Evolutionary conservation across 2,797 vertebrate genomes (phyloP), one percentile per base, ranked within the genome.

Genomic region (Arrhamphus sclerolepis): DNA sequence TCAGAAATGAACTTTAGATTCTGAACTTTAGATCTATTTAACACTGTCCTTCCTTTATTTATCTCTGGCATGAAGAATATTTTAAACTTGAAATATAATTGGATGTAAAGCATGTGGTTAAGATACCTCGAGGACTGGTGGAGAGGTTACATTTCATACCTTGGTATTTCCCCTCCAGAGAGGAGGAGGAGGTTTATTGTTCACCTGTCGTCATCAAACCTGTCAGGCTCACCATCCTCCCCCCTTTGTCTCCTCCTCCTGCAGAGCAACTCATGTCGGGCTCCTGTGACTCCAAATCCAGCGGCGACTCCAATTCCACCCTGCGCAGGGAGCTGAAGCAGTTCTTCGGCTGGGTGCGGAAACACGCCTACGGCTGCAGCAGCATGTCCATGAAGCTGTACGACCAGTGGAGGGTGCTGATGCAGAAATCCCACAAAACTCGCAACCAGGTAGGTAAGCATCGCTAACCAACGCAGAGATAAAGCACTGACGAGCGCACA

Each of bases 321-420:
- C 89, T 98, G 43, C 92, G 97, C 29, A 84, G 97, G 78, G 97
- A 98, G 91, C 92, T 98, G 78, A 98, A 99, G 91, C 97, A 99
- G 92, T 98, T 99, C 77, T 96, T 99, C n/a, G 95, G 96, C 67
- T 98, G 97, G 97, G 96, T 97, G 76, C 94, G 97, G 80, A 99
- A 99, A 69, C 96, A 98, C 55, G 94, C 96, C 18, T 97, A 97
- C 57, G 94, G 95, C 79, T 99, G 97, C 90, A 95, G 95, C 73
- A 96, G 96, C 83, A 95, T 99, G 81, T 97, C 96, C 90, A 98
- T 99, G 94, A 98, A 98, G 79, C 89, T 98, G 56, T 99, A 99
- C 28, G 97, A 99, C 93, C 97, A 98, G 92, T 99, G 97, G 97
- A 90, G 97, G 34, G 96, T 97, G 77, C 95, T 96, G 92, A 94